These are phyloP conservation scores for Cylindroiulus punctatus DNA, from an alignment of 2,888 invertebrate species.

Conservation along the genomic window DNA sequence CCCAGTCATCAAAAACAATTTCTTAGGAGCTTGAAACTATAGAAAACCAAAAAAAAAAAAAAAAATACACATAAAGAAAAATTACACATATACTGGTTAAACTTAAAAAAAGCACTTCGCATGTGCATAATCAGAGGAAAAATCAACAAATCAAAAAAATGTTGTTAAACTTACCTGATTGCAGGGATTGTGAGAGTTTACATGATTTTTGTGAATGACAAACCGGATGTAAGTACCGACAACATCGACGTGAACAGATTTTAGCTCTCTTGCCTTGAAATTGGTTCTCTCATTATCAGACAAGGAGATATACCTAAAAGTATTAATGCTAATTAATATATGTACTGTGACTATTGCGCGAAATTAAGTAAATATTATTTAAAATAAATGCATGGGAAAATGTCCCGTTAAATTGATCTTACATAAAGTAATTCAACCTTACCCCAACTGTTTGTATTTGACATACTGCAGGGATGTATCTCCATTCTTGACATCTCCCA, in stretches of 20 bases:
- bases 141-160: not conserved
- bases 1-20: conserved; percentile 17
- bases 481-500: conserved; percentile 69
- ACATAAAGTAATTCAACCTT: conserved; percentile 58
- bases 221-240: conserved; percentile 82
- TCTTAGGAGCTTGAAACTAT: not conserved
- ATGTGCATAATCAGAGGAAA: not conserved
- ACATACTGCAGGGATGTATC: conserved; percentile 64
- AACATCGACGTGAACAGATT: conserved; percentile 84
- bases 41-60: not conserved
- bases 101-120: not conserved
- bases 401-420: too few relatives aligned
- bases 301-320: conserved; percentile 76
- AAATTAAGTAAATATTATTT: too few relatives aligned
- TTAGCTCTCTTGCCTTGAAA: conserved; percentile 83
- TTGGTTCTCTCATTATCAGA: conserved; percentile 82
- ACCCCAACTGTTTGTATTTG: conserved; percentile 67
- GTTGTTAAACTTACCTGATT: conserved; percentile 76
- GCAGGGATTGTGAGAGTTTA: conserved; percentile 80
- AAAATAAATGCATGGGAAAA: too few relatives aligned
- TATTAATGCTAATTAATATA: not conserved
- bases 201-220: conserved; percentile 83
- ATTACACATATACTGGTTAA: not conserved
- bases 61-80: not conserved
- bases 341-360: not conserved